Base-by-base conservation (phyloP, 2,888 invertebrate species). In the Conistra vaccinii region DNA sequence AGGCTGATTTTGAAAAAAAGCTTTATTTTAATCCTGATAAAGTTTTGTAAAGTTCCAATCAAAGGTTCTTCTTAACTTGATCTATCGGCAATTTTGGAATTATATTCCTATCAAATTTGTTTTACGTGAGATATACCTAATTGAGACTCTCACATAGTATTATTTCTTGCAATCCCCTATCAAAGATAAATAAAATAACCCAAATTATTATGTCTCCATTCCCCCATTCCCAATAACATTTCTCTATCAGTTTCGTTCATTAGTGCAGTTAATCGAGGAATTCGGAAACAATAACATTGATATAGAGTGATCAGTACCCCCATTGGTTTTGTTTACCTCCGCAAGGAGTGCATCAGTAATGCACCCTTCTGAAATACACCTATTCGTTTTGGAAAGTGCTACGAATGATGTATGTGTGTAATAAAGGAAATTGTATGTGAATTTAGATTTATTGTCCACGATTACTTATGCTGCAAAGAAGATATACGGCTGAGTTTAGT, bases 311-410 rank as follows among this genome's bases (percentile, higher is more conserved):
- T 91, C 88, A 89, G 84, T 89, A 86, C 91, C 92, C 90, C 85
- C 80, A 86, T 80, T 62, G 67, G 87, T 89, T 88, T 91, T 91
- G 90, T 91, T 91, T 92, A 77, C 88, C 77, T 83, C 80, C 83
- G 51, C 78, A 80, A 81, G 85, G 83, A 91, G 90, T 92, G 90
- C 93, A 95, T 95, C 92, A 94, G 87, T 82, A 89, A 95, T 95
- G 94, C 95, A 95, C 96, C 95, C 95, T 81, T 90, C 90, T 87
- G 82, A 89, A 89, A 88, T 90, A 88, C 88, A 88, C 72, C 87
- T 88, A 90, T 90, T 89, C 90, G 89, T 91, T 92, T 91, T 91
- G 90, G 90, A 90, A 90, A 91, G 90, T 91, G 91, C 89, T 91
- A 87, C 86, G 85, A 89, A 84, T 93, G 92, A 93, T 93, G 89